Base-by-base conservation (phyloP, 2,113 vertebrate species). In the Gobiocypris rarus region DNA sequence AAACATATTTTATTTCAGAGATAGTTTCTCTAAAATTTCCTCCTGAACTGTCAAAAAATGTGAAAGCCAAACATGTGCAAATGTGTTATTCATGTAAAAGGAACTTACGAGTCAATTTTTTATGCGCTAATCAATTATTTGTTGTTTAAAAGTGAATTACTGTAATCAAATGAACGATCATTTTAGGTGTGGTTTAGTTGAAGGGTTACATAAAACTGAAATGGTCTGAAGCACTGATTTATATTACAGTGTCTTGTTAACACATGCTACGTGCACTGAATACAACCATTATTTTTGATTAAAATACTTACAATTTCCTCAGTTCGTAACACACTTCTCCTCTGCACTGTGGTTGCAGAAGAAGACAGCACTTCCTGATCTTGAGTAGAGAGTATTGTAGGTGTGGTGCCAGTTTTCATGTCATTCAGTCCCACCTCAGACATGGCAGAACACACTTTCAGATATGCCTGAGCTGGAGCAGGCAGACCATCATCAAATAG, bases 401-500 rank as follows among this genome's bases (percentile, higher is more conserved):
- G 83, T 0, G 79, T 86, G 80, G 78, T 87, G 81, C 85, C 84
- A n/a, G 89, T 75, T 45, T 90, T 92, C 59, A 71, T 84, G 1
- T 94, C 89, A 6, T 79, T 89, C 63, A 94, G 90, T 71, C 86
- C 90, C 58, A 86, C 87, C 50, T 95, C 93, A 56, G 94, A 94
- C 65, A 91, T 87, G 14, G 91, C 86, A 0, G 94, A 94, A 83
- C 94, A 94, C 50, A 94, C 93, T 87, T 92, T 93, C 73, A 95
- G 75, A 78, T 95, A 95, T 0, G 94, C 94, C 90, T 95, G 94
- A 52, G 93, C 94, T 0, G 95, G 94, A 54, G 90, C 89, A 50
- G 94, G 92, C 31, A 95, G 88, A 24, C 90, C 50, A 3, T 95
- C 95, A 38, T 95, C 94, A 6, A 95, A 95, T 45, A 95, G 91